These are phyloP conservation scores for Cryptocephalus primarius DNA, from an alignment of 2,888 invertebrate genomes.

Conservation along the genomic window DNA sequence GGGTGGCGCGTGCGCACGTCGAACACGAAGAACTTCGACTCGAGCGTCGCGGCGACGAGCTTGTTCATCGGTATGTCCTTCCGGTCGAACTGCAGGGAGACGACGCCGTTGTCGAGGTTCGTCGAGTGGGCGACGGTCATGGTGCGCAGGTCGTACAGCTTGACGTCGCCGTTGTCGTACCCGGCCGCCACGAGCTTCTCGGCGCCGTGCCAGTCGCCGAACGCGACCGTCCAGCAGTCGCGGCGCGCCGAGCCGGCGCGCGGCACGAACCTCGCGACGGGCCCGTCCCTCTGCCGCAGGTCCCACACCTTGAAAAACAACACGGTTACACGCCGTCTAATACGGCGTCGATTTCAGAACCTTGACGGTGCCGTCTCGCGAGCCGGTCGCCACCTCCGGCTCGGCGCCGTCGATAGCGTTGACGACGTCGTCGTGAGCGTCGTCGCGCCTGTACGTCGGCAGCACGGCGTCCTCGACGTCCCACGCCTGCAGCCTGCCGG, in stretches of 20 bases:
- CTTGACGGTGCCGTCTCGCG: conserved; percentile 64
- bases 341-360: background rate
- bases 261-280: conserved; percentile 84
- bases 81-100: conserved; percentile 81
- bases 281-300: conserved; percentile 74
- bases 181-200: conserved; percentile 82
- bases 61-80: conserved; percentile 94
- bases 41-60: conserved; percentile 79
- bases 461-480: conserved; percentile 25
- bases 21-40: conserved; percentile 81
- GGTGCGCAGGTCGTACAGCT: conserved; percentile 79
- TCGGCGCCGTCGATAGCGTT: conserved; percentile 86
- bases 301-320: conserved; percentile 92
- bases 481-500: conserved; percentile 76
- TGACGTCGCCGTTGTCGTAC: conserved; percentile 93
- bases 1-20: conserved; percentile 83
- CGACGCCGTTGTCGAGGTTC: conserved; percentile 85
- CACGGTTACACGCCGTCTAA: no score
- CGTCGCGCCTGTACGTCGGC: conserved; percentile 13
- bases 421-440: conserved; percentile 74
- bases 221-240: conserved; percentile 91
- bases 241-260: conserved; percentile 55
- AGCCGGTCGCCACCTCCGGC: conserved; percentile 93
- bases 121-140: conserved; percentile 84
- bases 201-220: conserved; percentile 83